Evolutionary conservation across 1,140 invertebrate species (phyloP).

Genomic region (Drosophila pandora): DNA sequence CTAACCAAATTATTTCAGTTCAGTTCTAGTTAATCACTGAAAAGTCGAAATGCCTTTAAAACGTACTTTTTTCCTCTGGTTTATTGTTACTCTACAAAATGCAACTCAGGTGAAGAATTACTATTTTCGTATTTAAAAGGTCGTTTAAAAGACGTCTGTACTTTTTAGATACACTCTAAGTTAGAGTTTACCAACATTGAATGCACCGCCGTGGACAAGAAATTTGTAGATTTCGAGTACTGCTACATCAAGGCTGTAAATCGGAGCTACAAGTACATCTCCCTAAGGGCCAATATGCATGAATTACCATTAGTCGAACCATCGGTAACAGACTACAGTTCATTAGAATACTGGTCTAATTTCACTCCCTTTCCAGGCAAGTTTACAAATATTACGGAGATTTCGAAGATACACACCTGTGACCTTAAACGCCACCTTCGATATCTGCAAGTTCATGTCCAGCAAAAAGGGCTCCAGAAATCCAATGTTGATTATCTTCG

Average conservation of each 20-base stretch:
- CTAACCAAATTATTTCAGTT: neutral
- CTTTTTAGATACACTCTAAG: slow-evolving; percentile 6
- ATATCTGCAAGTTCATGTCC: slow-evolving; percentile 14
- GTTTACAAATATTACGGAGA: slow-evolving; percentile 10
- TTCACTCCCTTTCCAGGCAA: neutral
- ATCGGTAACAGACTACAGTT: neutral
- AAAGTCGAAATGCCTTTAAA: slow-evolving; percentile 7
- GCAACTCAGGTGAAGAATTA: neutral
- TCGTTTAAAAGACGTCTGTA: neutral
- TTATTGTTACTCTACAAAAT: slow-evolving; percentile 6
- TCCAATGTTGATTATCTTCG: slow-evolving; percentile 9
- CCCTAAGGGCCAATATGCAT: slow-evolving; percentile 5
- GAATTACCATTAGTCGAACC: neutral
- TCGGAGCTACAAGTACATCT: slow-evolving; percentile 35
- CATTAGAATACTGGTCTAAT: neutral
- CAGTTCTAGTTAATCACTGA: slow-evolving; percentile 2
- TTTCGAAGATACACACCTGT: slow-evolving; percentile 17
- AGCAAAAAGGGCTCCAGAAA: neutral
- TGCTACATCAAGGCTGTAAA: slow-evolving; percentile 33
- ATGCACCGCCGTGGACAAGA: slow-evolving; percentile 2
- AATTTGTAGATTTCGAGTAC: slow-evolving; percentile 5
- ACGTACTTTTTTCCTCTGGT: neutral
- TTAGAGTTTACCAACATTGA: slow-evolving; percentile 32
- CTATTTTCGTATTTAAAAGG: neutral
- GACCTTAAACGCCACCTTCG: slow-evolving; percentile 16